phyloP scores from a whole-genome alignment of 2,888 invertebrate species.

The Orthosia cruda region DNA sequence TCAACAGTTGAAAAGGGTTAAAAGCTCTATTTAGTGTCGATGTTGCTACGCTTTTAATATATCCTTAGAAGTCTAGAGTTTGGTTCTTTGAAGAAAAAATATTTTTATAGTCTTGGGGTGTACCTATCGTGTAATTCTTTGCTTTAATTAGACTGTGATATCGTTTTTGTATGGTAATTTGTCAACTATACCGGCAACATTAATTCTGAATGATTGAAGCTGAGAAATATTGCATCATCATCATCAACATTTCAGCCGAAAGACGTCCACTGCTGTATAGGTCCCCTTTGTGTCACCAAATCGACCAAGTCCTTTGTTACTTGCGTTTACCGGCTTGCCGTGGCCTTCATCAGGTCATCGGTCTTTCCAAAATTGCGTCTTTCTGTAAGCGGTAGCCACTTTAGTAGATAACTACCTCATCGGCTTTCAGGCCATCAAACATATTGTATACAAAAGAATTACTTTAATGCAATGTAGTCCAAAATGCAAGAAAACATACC shows the following conservation, averaged over 20 bases:
- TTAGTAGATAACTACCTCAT: too few relatives aligned
- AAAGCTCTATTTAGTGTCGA: conserved; percentile 19
- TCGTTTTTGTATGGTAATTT: background rate
- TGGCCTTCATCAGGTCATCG: background rate
- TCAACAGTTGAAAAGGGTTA: conserved; percentile 45
- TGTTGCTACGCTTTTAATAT: conserved; percentile 4
- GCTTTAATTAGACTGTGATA: too few relatives aligned
- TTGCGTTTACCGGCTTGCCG: background rate
- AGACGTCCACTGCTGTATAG: background rate
- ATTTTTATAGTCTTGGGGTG: background rate
- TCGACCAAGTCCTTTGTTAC: background rate
- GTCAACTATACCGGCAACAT: background rate
- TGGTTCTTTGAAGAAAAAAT: background rate
- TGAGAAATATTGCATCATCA: background rate
- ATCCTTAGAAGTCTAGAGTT: background rate
- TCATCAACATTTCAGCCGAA: background rate
- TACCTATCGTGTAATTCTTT: too few relatives aligned
- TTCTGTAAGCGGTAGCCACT: too few relatives aligned
- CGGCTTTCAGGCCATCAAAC: too few relatives aligned
- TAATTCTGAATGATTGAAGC: background rate
- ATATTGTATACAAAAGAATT: too few relatives aligned
- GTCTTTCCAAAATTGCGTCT: background rate
- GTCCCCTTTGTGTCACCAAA: background rate
- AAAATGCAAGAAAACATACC: background rate
- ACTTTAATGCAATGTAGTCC: too few relatives aligned